Evolutionary conservation across 2,888 invertebrate species (phyloP).

Genomic region (Capitulum mitella): DNA sequence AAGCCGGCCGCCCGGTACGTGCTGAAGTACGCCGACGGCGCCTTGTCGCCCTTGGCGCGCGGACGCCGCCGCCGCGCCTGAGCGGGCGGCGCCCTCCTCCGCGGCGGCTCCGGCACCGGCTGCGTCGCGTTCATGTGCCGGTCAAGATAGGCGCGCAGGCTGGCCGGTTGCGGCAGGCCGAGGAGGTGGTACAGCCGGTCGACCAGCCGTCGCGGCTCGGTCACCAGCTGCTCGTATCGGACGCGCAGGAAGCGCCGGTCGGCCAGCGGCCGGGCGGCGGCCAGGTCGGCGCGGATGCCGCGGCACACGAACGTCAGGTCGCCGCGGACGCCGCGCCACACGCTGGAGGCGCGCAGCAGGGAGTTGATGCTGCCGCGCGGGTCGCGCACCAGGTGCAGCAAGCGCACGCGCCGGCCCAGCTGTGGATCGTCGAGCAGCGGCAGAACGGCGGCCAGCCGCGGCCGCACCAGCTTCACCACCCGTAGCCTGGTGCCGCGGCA

Average conservation of each 20-base stretch:
- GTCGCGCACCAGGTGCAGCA: neutral
- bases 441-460: neutral
- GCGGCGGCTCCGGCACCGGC: neutral
- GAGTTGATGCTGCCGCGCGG: constrained; percentile 11
- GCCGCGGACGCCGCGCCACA: neutral
- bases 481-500: neutral
- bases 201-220: neutral
- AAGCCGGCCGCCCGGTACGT: neutral
- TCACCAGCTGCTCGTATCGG: neutral
- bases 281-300: neutral
- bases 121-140: neutral
- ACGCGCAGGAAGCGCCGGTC: neutral
- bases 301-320: neutral
- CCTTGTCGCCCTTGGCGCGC: neutral
- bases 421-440: neutral
- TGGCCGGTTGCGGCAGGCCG: neutral
- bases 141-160: neutral
- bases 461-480: constrained; percentile 11
- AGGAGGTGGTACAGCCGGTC: neutral
- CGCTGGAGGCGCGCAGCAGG: neutral
- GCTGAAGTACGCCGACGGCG: neutral
- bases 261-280: neutral
- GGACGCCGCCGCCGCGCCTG: neutral
- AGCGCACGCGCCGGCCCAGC: neutral
- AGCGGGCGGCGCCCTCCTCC: neutral